Percentiles rank a stretch among this genome's conserved stretches.
Conservation (phyloP, 2,113 vertebrate genomes). For the Sander vitreus region DNA sequence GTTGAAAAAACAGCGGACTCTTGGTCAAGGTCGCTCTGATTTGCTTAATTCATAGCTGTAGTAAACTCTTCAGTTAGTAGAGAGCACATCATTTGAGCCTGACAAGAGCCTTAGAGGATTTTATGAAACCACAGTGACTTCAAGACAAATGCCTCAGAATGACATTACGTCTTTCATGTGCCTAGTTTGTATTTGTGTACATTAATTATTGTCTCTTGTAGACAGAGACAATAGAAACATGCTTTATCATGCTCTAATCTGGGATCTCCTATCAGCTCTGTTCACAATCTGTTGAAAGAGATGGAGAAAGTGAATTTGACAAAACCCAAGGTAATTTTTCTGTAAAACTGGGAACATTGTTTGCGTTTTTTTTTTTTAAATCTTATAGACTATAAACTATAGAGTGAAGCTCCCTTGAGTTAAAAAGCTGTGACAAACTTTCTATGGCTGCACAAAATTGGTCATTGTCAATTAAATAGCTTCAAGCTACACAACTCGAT, state of each 20-base stretch:
- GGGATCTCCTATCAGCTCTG: constrained; percentile 12
- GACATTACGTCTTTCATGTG: constrained; percentile 40
- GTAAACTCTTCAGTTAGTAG: constrained; percentile 56
- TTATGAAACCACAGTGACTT: constrained; percentile 46
- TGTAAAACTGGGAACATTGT: background rate
- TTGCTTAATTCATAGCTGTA: constrained; percentile 50
- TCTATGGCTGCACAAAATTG: constrained; percentile 21
- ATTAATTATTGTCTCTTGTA: constrained; percentile 30
- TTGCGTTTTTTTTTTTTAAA: background rate
- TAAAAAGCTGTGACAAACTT: constrained; percentile 40
- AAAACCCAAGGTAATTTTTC: background rate
- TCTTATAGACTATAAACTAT: background rate
- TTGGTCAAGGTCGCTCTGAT: constrained; percentile 74
- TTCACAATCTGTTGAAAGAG: constrained; percentile 23
- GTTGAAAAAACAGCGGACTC: constrained; percentile 31
- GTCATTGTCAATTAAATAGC: constrained; percentile 50
- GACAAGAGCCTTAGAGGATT: constrained; percentile 69
- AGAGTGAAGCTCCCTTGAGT: background rate
- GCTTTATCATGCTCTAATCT: background rate
- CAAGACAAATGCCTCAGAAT: constrained; percentile 56
- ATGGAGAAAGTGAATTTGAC: constrained; percentile 12
- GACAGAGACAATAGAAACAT: constrained; percentile 35
- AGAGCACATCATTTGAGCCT: constrained; percentile 45
- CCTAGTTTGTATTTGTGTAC: constrained; percentile 35
- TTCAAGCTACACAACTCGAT: constrained; percentile 33